A percentile compares a stretch with the other conserved stretches of the same genome.
Conservation (phyloP, 2,888 invertebrate genomes). For the Chrysodeixis includens region DNA sequence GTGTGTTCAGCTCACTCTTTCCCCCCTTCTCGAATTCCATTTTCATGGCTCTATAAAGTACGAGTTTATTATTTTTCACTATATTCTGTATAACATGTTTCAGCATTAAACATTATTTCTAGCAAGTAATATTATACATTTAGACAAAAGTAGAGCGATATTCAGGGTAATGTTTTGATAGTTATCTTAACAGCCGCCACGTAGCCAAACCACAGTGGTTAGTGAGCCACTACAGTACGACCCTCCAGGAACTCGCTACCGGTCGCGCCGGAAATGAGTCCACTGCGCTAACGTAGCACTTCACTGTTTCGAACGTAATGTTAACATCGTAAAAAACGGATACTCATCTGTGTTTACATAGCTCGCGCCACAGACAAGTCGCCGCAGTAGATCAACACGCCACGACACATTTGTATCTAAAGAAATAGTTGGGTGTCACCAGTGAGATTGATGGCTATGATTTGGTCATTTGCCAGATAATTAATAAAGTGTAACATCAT, state of each 20-base stretch:
- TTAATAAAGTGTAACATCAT: conserved; percentile 20
- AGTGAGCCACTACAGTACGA: not conserved
- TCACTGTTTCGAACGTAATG: conserved; percentile 8
- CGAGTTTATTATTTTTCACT: no score
- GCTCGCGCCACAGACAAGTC: conserved; percentile 5
- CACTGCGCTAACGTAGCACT: conserved; percentile 14
- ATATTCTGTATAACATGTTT: no score
- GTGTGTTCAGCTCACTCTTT: no score
- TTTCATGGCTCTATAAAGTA: no score
- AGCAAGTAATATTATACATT: no score
- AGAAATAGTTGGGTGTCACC: conserved; percentile 1
- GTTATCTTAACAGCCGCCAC: no score
- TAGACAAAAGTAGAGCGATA: no score
- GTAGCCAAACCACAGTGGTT: not conserved
- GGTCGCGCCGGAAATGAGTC: conserved; percentile 15
- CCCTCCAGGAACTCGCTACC: no score
- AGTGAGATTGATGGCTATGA: conserved; percentile 8
- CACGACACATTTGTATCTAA: not conserved
- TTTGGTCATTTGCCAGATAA: conserved; percentile 32
- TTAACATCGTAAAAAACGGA: conserved; percentile 11
- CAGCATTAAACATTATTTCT: no score
- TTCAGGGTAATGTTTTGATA: no score
- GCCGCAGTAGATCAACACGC: conserved; percentile 20
- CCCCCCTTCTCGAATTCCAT: no score
- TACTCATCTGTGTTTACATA: conserved; percentile 25